Percentiles rank a stretch among this genome's conserved stretches.
phyloP scores from a whole-genome alignment of 2,113 vertebrate genomes.

The Pteropus alecto region DNA sequence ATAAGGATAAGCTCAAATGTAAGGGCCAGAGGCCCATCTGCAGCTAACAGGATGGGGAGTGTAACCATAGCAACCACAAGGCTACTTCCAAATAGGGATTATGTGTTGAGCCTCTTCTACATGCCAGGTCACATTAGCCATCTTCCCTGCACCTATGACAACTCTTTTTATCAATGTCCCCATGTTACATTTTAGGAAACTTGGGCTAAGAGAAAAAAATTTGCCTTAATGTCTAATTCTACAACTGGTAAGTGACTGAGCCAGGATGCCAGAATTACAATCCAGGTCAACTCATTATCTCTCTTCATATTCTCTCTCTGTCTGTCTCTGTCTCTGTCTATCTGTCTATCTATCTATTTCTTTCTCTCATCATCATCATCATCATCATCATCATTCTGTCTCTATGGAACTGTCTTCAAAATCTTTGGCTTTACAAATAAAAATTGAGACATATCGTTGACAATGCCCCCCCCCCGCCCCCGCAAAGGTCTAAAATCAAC shows the following conservation, averaged over 20 bases:
- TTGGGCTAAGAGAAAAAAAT: neutral
- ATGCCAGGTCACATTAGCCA: neutral
- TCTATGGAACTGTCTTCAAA: neutral
- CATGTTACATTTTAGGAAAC: neutral
- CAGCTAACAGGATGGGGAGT: neutral
- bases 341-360: neutral
- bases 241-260: neutral
- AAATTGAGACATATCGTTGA: neutral
- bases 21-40: constrained; percentile 18
- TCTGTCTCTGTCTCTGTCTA: neutral
- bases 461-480: fast-evolving
- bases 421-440: neutral
- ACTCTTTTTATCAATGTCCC: neutral
- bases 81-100: neutral
- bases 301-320: neutral
- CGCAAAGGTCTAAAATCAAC: neutral
- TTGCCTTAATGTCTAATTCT: neutral
- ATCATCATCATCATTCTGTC: neutral
- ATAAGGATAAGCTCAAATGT: constrained; percentile 20
- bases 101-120: neutral
- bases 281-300: neutral
- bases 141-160: neutral
- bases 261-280: neutral
- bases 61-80: constrained; percentile 20
- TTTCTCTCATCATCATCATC: too few species aligned